phyloP scores from a whole-genome alignment of 2,113 vertebrate genomes.

The Canis aureus region DNA sequence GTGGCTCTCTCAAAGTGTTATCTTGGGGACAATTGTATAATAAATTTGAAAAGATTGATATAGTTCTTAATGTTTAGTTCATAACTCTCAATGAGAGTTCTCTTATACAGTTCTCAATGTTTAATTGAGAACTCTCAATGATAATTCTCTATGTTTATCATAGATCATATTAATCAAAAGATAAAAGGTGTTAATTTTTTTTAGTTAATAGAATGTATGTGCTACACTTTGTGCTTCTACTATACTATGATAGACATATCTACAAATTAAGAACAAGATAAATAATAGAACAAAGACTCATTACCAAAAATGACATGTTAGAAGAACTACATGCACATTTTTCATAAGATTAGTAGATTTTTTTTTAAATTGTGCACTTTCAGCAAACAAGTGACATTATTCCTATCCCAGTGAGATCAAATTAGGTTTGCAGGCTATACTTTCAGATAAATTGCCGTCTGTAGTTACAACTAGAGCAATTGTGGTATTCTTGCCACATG shows the following conservation, averaged over 20 bases:
- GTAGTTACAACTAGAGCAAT: not conserved
- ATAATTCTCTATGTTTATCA: not conserved
- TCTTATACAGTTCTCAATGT: not conserved
- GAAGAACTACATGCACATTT: not conserved
- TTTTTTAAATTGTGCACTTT: not conserved
- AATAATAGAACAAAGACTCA: not conserved
- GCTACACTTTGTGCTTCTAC: not conserved
- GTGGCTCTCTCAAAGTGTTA: not conserved
- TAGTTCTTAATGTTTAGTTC: not conserved
- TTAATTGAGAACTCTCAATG: not conserved
- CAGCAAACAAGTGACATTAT: not conserved
- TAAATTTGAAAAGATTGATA: not conserved
- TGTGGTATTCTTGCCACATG: not conserved
- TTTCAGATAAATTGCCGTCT: not conserved
- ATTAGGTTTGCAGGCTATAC: rapidly evolving
- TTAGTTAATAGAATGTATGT: not conserved
- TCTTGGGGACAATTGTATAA: not conserved
- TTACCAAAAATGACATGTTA: not conserved
- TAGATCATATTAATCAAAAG: not conserved
- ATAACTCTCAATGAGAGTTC: not conserved
- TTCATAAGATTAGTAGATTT: not conserved
- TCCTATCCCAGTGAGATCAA: not conserved
- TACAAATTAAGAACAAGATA: not conserved
- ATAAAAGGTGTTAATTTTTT: not conserved
- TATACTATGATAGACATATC: not conserved